phyloP scores from a whole-genome alignment of 2,797 vertebrate species.

The Hirundo rustica region DNA sequence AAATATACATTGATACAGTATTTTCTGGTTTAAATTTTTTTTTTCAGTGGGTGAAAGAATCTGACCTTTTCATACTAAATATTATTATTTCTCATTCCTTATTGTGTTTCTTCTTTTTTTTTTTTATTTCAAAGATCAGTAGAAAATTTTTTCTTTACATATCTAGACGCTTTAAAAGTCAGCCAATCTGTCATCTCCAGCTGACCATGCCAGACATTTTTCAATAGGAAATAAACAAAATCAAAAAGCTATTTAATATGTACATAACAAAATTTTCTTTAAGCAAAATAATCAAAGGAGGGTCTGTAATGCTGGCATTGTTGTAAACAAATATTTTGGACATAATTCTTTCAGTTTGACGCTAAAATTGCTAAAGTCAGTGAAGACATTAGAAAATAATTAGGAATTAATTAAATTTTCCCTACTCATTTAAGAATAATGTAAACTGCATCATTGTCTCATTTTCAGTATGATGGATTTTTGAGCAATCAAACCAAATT shows the following conservation, averaged over 20 bases:
- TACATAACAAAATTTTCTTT: constrained; percentile 21
- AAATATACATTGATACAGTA: background rate
- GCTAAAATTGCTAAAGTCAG: background rate
- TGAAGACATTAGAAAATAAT: background rate
- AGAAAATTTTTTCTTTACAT: background rate
- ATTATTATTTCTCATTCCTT: background rate
- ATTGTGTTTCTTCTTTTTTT: background rate
- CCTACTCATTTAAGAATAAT: background rate
- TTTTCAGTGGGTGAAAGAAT: background rate
- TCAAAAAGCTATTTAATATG: background rate
- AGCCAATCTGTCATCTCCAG: background rate
- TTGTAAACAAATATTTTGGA: background rate
- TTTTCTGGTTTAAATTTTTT: background rate
- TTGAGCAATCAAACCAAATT: background rate
- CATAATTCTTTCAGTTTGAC: background rate
- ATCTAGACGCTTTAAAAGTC: background rate
- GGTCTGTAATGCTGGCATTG: constrained; percentile 1
- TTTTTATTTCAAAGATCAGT: background rate
- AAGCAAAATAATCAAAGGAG: background rate
- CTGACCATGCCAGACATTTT: background rate
- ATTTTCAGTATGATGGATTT: background rate
- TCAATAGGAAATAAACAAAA: background rate
- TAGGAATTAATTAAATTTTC: background rate
- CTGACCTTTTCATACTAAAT: background rate
- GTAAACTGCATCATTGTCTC: background rate